Evolutionary conservation across 1,140 invertebrate species (phyloP).

Genomic region (Diorhabda elongata): DNA sequence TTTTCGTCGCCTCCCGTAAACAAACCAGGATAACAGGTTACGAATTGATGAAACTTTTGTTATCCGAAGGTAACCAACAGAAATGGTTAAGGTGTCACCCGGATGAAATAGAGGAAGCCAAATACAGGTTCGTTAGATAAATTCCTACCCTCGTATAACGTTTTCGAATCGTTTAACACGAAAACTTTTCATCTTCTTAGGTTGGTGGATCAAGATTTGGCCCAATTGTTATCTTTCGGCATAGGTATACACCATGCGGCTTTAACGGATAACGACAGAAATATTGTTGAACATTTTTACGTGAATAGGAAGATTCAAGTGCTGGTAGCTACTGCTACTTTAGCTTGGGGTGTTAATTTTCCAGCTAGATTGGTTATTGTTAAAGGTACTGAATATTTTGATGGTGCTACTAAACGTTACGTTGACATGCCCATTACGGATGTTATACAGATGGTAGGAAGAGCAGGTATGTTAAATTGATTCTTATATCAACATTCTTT

Average conservation of each 20-base stretch:
- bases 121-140: slow-evolving; percentile 56
- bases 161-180: background rate
- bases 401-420: slow-evolving; percentile 54
- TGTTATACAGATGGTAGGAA: slow-evolving; percentile 98
- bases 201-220: slow-evolving; percentile 77
- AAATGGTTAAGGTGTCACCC: slow-evolving; percentile 69
- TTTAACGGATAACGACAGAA: slow-evolving; percentile 86
- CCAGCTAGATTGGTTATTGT: slow-evolving; percentile 87
- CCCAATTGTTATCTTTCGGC: slow-evolving; percentile 92
- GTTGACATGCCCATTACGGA: slow-evolving; percentile 99
- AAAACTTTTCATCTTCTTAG: background rate
- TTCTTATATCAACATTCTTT: too few relatives aligned
- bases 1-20: slow-evolving; percentile 96
- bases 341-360: slow-evolving; percentile 99
- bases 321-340: slow-evolving; percentile 93
- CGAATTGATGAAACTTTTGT: slow-evolving; percentile 91
- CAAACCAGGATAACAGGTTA: slow-evolving; percentile 96
- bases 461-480: slow-evolving; percentile 55
- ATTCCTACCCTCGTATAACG: background rate
- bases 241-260: slow-evolving; percentile 98
- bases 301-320: slow-evolving; percentile 97
- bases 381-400: slow-evolving; percentile 45
- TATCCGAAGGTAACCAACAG: slow-evolving; percentile 87
- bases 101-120: slow-evolving; percentile 25
- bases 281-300: slow-evolving; percentile 91